Conservation (phyloP, 2,797 vertebrate species). For the Arrhamphus sclerolepis region DNA sequence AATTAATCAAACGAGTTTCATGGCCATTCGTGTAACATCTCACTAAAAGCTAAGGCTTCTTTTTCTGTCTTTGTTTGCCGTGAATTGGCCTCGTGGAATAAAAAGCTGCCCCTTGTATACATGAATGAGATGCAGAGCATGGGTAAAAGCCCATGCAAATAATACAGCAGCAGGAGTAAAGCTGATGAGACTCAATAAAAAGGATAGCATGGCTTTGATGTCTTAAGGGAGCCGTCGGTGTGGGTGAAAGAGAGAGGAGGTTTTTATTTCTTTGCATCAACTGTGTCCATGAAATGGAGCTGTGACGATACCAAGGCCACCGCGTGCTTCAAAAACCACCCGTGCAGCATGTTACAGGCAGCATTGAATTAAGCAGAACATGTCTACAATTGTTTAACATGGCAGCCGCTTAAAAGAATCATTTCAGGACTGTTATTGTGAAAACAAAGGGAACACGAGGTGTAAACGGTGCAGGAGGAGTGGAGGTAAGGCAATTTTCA, state of each 20-base stretch:
- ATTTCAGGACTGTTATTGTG: slow-evolving; percentile 31
- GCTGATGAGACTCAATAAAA: slow-evolving; percentile 61
- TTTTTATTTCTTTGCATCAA: slow-evolving; percentile 34
- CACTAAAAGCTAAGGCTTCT: slow-evolving; percentile 39
- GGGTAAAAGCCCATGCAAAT: slow-evolving; percentile 63
- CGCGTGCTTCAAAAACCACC: slow-evolving; percentile 43
- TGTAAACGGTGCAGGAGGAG: slow-evolving; percentile 21
- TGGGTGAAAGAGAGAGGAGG: slow-evolving; percentile 40
- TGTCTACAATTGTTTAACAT: slow-evolving; percentile 44
- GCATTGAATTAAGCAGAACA: slow-evolving; percentile 49
- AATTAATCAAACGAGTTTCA: slow-evolving; percentile 63
- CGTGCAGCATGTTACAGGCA: slow-evolving; percentile 54
- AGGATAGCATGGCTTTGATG: slow-evolving; percentile 62
- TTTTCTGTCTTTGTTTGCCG: slow-evolving; percentile 25
- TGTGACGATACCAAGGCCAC: slow-evolving; percentile 49
- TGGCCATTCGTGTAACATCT: slow-evolving; percentile 43
- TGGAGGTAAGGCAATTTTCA: slow-evolving; percentile 10
- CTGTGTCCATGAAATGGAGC: slow-evolving; percentile 58
- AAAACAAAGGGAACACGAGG: slow-evolving; percentile 17
- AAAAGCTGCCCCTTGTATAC: slow-evolving; percentile 19
- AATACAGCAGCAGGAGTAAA: slow-evolving; percentile 44
- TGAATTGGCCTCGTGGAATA: slow-evolving; percentile 40
- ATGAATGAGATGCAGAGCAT: slow-evolving; percentile 25
- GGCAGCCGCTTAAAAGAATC: slow-evolving; percentile 30
- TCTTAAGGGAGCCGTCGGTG: slow-evolving; percentile 49